Percentiles rank a stretch among this genome's conserved stretches.
phyloP scores from a whole-genome alignment of 1,140 invertebrate genomes.

The Vanessa atalanta region DNA sequence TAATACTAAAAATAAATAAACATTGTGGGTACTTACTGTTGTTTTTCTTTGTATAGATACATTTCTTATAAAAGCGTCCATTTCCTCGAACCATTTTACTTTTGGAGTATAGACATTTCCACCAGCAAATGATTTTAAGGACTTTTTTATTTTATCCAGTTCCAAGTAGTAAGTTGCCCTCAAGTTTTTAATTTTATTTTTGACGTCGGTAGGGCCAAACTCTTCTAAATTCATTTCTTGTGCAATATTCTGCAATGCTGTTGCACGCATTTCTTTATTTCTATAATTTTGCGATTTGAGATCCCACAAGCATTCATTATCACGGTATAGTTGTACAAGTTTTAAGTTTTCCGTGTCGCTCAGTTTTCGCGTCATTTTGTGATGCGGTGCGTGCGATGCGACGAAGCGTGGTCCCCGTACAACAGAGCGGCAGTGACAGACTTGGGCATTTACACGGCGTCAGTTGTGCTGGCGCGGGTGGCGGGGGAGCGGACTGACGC shows the following conservation, averaged over 20 bases:
- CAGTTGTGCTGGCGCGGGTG: constrained; percentile 28
- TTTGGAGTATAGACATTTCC: constrained; percentile 32
- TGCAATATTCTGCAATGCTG: constrained; percentile 22
- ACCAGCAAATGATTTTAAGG: constrained; percentile 32
- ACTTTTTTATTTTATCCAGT: constrained; percentile 28
- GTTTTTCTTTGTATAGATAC: constrained; percentile 33
- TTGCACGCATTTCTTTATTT: constrained; percentile 33
- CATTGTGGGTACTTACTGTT: constrained; percentile 32
- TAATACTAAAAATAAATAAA: constrained; percentile 15
- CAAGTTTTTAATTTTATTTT: constrained; percentile 24
- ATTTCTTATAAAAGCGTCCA: constrained; percentile 14
- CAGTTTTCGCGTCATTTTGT: constrained; percentile 33
- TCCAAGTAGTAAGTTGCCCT: constrained; percentile 23
- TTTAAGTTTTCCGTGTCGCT: constrained; percentile 35
- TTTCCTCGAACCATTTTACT: constrained; percentile 36
- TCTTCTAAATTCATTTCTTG: constrained; percentile 14
- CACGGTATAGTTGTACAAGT: constrained; percentile 30
- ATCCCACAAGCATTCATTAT: constrained; percentile 38
- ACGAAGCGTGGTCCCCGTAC: constrained; percentile 11
- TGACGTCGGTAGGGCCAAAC: constrained; percentile 7
- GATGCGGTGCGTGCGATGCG: constrained; percentile 16
- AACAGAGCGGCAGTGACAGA: constrained; percentile 13
- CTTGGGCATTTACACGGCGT: constrained; percentile 26
- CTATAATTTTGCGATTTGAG: constrained; percentile 29
- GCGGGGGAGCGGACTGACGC: constrained; percentile 28